Evolutionary conservation across 2,113 vertebrate genomes (phyloP).

Genomic region (Cyprinodon variegatus): DNA sequence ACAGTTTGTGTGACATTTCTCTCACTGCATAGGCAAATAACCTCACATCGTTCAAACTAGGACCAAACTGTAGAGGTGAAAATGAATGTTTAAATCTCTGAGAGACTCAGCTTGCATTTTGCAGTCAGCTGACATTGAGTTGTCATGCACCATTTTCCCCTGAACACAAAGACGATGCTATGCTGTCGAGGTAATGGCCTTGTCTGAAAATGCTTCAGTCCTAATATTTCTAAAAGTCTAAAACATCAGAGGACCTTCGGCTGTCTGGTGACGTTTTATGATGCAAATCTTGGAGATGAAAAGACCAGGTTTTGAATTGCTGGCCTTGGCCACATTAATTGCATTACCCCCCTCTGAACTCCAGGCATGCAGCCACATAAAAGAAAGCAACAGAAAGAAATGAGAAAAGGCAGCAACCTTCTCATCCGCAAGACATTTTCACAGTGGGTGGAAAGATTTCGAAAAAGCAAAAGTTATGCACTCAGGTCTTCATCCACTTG

Average conservation of each 20-base stretch:
- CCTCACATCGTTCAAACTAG: not conserved
- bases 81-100: not conserved
- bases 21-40: not conserved
- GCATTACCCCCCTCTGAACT: slow-evolving; percentile 60
- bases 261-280: slow-evolving; percentile 63
- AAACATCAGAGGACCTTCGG: slow-evolving; percentile 49
- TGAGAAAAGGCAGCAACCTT: slow-evolving; percentile 26
- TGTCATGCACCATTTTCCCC: slow-evolving; percentile 27
- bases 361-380: slow-evolving; percentile 27
- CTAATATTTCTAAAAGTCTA: slow-evolving; percentile 45
- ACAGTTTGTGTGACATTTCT: not conserved
- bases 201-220: slow-evolving; percentile 38
- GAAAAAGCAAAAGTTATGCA: slow-evolving; percentile 4
- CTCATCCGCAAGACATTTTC: slow-evolving; percentile 14
- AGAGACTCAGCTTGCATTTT: slow-evolving; percentile 14
- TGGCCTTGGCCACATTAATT: slow-evolving; percentile 69
- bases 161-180: slow-evolving; percentile 11
- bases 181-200: slow-evolving; percentile 32
- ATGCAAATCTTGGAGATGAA: slow-evolving; percentile 72
- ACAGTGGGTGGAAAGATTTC: slow-evolving; percentile 10
- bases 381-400: slow-evolving; percentile 31
- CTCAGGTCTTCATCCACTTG: not conserved
- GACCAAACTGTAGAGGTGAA: slow-evolving; percentile 1
- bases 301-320: slow-evolving; percentile 55
- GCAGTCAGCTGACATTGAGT: slow-evolving; percentile 5